phyloP scores from a whole-genome alignment of 2,888 invertebrate species.

The Drosophila acutilabella region DNA sequence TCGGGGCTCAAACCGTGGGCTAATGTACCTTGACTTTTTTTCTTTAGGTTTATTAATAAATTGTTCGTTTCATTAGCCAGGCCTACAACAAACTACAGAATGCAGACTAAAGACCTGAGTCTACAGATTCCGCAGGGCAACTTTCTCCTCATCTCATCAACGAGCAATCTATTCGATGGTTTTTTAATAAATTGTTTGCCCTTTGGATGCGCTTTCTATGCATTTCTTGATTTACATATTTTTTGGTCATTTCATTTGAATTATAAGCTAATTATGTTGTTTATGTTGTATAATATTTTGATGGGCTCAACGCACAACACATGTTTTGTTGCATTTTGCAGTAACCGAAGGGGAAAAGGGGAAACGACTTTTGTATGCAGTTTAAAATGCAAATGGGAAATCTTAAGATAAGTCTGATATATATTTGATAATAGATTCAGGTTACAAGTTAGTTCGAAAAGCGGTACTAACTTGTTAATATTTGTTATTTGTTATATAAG shows the following conservation, averaged over 20 bases:
- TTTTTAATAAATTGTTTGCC: constrained; percentile 64
- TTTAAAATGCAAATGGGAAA: constrained; percentile 58
- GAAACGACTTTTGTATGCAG: neutral
- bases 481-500: constrained; percentile 23
- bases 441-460: neutral
- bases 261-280: constrained; percentile 73
- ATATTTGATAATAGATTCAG: constrained; percentile 6
- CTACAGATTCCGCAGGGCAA: constrained; percentile 52
- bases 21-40: constrained; percentile 69
- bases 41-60: constrained; percentile 71
- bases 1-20: constrained; percentile 61
- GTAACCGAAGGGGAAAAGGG: neutral
- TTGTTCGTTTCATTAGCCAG: constrained; percentile 71
- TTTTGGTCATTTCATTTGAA: constrained; percentile 50
- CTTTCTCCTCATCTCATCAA: constrained; percentile 56
- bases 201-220: constrained; percentile 67
- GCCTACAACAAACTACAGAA: constrained; percentile 20
- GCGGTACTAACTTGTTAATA: constrained; percentile 33
- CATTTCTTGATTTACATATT: constrained; percentile 29
- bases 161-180: constrained; percentile 50
- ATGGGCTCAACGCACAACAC: constrained; percentile 58
- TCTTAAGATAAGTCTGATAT: constrained; percentile 35
- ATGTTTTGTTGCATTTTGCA: constrained; percentile 60
- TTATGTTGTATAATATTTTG: constrained; percentile 76
- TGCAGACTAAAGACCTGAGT: constrained; percentile 13